phyloP scores from a whole-genome alignment of 2,113 vertebrate species.

The Potamarius usumacintae region DNA sequence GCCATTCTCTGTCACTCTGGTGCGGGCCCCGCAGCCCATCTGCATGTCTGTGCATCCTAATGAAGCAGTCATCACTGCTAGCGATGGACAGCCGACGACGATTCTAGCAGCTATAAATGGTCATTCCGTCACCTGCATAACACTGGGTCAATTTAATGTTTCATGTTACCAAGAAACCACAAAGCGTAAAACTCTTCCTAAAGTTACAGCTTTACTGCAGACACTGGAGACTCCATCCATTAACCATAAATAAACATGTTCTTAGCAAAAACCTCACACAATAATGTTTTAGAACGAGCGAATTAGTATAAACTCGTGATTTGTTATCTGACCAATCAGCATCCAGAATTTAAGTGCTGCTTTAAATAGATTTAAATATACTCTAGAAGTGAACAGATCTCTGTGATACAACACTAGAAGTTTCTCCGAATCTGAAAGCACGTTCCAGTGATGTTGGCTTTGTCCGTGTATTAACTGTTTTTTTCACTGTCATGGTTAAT shows the following conservation, averaged over 20 bases:
- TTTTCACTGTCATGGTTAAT: constrained; percentile 31
- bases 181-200: not conserved
- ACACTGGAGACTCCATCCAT: not conserved
- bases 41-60: too few species aligned
- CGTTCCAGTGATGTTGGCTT: not conserved
- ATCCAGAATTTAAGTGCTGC: not conserved
- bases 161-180: not conserved
- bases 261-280: not conserved
- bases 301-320: not conserved
- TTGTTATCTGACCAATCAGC: not conserved
- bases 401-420: too few species aligned
- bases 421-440: not conserved
- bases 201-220: not conserved
- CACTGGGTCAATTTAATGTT: too few species aligned
- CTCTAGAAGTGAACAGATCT: not conserved
- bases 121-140: too few species aligned
- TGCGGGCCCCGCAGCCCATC: too few species aligned
- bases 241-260: not conserved
- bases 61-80: too few species aligned
- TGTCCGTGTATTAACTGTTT: not conserved
- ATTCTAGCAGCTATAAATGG: too few species aligned
- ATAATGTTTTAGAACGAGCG: not conserved
- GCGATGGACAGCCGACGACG: too few species aligned
- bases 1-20: too few species aligned
- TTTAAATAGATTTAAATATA: not conserved